A percentile compares a stretch with the other conserved stretches of the same genome.
Conservation (phyloP, 2,888 invertebrate genomes). For the Idaea biselata region DNA sequence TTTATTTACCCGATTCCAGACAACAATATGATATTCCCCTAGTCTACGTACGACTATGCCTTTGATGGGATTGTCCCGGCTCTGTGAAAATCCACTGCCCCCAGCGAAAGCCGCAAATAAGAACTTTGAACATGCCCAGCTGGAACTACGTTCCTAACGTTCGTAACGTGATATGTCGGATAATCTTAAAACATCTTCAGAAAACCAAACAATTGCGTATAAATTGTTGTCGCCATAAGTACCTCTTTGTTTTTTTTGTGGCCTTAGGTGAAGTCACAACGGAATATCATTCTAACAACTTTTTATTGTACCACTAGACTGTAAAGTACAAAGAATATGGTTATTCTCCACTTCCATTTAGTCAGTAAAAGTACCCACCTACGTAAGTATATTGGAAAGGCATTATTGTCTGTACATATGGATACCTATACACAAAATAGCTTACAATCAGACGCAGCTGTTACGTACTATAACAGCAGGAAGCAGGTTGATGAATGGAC, state of each 20-base stretch:
- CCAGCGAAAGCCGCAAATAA: conserved; percentile 17
- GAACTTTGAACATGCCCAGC: conserved; percentile 18
- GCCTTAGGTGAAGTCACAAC: background rate
- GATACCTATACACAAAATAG: background rate
- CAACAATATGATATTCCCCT: background rate
- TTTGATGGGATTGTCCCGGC: conserved; percentile 24
- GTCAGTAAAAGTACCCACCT: too few relatives aligned
- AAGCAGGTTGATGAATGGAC: background rate
- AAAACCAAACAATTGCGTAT: background rate
- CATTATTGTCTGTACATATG: background rate
- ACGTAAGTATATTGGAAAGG: background rate
- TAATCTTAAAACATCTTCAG: conserved; percentile 8
- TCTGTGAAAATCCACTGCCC: conserved; percentile 25
- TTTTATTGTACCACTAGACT: background rate
- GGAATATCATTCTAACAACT: background rate
- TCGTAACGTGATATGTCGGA: conserved; percentile 17
- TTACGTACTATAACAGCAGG: background rate
- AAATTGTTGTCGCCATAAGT: background rate
- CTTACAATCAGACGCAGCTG: background rate
- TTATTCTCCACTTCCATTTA: background rate
- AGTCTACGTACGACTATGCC: background rate
- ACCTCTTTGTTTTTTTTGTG: background rate
- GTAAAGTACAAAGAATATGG: background rate
- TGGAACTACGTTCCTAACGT: conserved; percentile 16
- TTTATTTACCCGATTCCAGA: background rate